Base-by-base conservation (phyloP, 2,113 vertebrate genomes). In the Saguinus imperator region DNA sequence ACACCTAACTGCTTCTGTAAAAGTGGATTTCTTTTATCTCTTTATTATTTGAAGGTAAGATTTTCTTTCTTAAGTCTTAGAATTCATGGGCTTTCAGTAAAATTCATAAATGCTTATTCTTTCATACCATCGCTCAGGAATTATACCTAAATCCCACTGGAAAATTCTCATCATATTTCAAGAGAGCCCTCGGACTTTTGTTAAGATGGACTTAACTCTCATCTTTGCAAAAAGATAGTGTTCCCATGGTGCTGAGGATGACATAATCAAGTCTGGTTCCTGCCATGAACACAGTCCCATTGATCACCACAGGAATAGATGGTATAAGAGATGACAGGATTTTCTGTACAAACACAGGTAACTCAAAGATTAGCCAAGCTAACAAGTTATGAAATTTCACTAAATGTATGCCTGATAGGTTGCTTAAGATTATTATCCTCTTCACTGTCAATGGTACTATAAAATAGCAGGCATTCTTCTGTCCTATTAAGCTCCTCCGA, bases 271-370 rank as follows among this genome's bases (percentile, higher is more conserved):
- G 95, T 91, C 37, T 70, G 83, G 92, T 83, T 73, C n/a, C 23
- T 92, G 86, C 96, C 96, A 97, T 87, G 90, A 97, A 89, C 93
- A 80, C 0, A 13, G 76, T 45, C 94, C 16, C 0, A 35, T 81
- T 83, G 94, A 58, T 97, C 87, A 55, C 80, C 72, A 89, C 80
- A 5, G 95, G 84, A 95, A 92, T 68, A 96, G 96, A 97, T 97
- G 58, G 97, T 73, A 91, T 92, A 91, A 95, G 89, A 52, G 97
- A 97, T 95, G 97, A 97, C n/a, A 92, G 94, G 45, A 23, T 94
- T 97, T 89, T 72, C 89, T 95, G 94, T 97, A 98, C 97, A 98
- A 97, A 97, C 86, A 96, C 72, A 96, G 97, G 96, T 95, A 97
- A 98, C 97, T 97, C 85, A 97, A 70, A 98, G 98, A 97, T 98